Base-by-base conservation (phyloP, 2,113 vertebrate genomes). In the Ammodytes marinus region DNA sequence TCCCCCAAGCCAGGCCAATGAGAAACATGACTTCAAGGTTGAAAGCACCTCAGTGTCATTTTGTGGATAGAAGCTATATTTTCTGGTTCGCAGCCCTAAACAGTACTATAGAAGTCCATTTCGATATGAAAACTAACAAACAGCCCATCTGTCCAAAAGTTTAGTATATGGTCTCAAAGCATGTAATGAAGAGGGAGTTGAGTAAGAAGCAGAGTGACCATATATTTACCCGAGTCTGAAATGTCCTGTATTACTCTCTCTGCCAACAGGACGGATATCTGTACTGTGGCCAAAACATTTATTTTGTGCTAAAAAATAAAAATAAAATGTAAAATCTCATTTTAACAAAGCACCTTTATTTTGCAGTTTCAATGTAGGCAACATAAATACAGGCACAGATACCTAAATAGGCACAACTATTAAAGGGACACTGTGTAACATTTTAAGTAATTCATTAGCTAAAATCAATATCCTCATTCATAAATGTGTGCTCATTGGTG, bases 71-170 rank as follows among this genome's bases (percentile, higher is more conserved):
- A 71, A 46, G 46, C 14, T 74, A 69, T 40, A 65, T 74, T 78
- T 69, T 65, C 54, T 83, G 67, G 35, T 67, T 68, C 55, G 40
- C 39, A 53, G 40, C 40, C 55, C 13, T 60, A 27, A 69, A 60
- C n/a, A 19, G 19, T 42, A 47, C n/a, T 2, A 39, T 49, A 1
- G 8, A 83, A 69, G 35, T 83, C 42, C 57, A 69, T 71, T 78
- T 64, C 2, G 13, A 68, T 74, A 64, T 81, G 64, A 61, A 71
- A 79, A 39, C 19, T 53, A 59, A 47, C 5, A 46, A 70, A 69
- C 40, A 58, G 19, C 8, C 47, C 60, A 61, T 79, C 55, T 73
- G 67, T 73, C 42, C 46, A 59, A 17, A 54, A 49, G n/a, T 63
- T 53, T 14, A 59, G 39, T 45, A 50, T 46, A 35, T 75, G n/a